Evolutionary conservation across 2,888 invertebrate genomes (phyloP).

Genomic region (Epirrita christyi): DNA sequence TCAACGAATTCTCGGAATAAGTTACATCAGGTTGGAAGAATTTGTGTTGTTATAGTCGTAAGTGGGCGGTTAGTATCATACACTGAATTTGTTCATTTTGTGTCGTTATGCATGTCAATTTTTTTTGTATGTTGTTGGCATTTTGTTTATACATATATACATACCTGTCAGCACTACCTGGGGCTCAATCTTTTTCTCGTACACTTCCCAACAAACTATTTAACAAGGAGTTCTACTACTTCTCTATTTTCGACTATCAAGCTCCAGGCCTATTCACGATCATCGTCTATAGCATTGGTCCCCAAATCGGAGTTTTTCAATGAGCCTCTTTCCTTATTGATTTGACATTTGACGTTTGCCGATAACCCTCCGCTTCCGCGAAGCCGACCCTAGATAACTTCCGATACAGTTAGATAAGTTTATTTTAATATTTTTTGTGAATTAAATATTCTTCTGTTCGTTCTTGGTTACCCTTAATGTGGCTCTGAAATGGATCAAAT

Average conservation of each 20-base stretch:
- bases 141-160: too few species aligned
- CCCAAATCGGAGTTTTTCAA: conserved; percentile 13
- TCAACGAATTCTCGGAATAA: conserved; percentile 21
- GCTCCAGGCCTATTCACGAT: too few species aligned
- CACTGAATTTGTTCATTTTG: background rate
- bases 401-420: conserved; percentile 49
- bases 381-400: conserved; percentile 58
- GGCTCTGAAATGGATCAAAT: too few species aligned
- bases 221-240: too few species aligned
- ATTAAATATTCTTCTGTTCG: conserved; percentile 34
- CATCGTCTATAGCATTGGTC: background rate
- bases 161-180: too few species aligned
- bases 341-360: conserved; percentile 23
- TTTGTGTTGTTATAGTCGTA: conserved; percentile 20
- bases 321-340: conserved; percentile 25
- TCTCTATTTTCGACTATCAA: too few species aligned
- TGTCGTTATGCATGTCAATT: background rate
- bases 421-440: conserved; percentile 47
- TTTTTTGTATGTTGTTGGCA: background rate
- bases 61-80: conserved; percentile 24
- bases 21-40: conserved; percentile 21
- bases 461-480: too few species aligned
- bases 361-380: conserved; percentile 62
- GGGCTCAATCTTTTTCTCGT: too few species aligned
- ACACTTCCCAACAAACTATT: too few species aligned